Base-by-base conservation (phyloP, 1,140 invertebrate species). In the Eurosta solidaginis region DNA sequence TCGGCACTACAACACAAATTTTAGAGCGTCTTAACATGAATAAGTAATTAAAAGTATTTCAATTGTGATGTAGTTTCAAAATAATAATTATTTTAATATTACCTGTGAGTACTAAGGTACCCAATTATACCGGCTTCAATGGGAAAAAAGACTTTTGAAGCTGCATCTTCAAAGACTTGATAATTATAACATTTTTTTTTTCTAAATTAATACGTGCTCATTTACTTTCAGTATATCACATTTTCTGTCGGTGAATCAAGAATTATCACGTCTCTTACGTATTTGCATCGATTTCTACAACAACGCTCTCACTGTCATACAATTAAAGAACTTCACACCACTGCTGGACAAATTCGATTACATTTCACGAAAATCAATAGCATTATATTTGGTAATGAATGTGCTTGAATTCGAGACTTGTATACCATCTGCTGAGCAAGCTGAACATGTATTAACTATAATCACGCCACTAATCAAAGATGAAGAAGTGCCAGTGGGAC, bases 281-380 rank as follows among this genome's bases (percentile, higher is more conserved):
- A 95, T 99, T 68, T 97, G 98, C 9, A 91, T 98, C 17, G 96
- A 99, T 84, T 94, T 95, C 83, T 99, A 98, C 87, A 97, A 97
- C 86, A 95, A 98, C 87, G 92, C 98, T 14, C 89, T 98, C 25
- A 96, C 94, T 0, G 91, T 99, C 2, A 91, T 97, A 44, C 91
- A 94, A 82, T 88, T 98, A 76, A 91, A 94, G 82, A 92, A 97
- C 89, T 99, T 95, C 84, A 92, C 93, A 9, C 93, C 93, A 4
- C 88, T 99, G 10, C 92, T 99, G 81, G 92, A 94, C 33, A 94
- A 96, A 83, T 94, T 99, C 84, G 96, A 98, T 88, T 97, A 95
- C 81, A 92, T 93, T 49, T 97, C 97, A 0, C 89, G 97, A 77
- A 96, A 96, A 85, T 90, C 93, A 29, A 91, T 99, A 80, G 95